Evolutionary conservation across 2,888 invertebrate species (phyloP).

Genomic region (Teleogryllus oceanicus): DNA sequence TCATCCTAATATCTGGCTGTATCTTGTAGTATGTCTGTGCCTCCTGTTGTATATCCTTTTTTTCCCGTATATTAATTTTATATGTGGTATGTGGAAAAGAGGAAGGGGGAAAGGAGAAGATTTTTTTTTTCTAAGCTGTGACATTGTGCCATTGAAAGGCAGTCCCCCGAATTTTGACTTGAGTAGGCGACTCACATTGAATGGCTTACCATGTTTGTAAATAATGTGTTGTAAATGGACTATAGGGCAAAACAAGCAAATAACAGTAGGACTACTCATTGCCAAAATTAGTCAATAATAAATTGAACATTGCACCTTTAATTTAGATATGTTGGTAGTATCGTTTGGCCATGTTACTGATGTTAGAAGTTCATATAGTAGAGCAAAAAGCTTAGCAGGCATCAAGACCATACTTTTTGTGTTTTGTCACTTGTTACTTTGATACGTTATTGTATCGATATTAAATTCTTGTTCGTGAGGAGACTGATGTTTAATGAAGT

Average conservation of each 20-base stretch:
- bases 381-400: slow-evolving; percentile 20
- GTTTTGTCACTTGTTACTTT: not conserved
- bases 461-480: not conserved
- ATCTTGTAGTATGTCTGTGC: slow-evolving; percentile 21
- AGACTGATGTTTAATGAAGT: not conserved
- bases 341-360: slow-evolving; percentile 34
- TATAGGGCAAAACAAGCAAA: slow-evolving; percentile 33
- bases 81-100: slow-evolving; percentile 19
- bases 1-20: not conserved
- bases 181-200: slow-evolving; percentile 38
- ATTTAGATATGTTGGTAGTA: slow-evolving; percentile 34
- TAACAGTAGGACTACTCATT: slow-evolving; percentile 31
- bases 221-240: slow-evolving; percentile 38
- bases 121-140: slow-evolving; percentile 19
- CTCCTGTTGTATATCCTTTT: slow-evolving; percentile 24
- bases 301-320: slow-evolving; percentile 30
- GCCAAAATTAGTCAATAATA: slow-evolving; percentile 24
- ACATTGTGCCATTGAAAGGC: not conserved
- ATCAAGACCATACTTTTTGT: slow-evolving; percentile 27
- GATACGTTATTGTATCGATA: not conserved
- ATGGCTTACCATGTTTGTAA: slow-evolving; percentile 38
- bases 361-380: slow-evolving; percentile 31
- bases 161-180: slow-evolving; percentile 24
- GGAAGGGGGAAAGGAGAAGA: slow-evolving; percentile 19
- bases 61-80: slow-evolving; percentile 23